Conservation (phyloP, 2,797 vertebrate species). For the Spondyliosoma cantharus region DNA sequence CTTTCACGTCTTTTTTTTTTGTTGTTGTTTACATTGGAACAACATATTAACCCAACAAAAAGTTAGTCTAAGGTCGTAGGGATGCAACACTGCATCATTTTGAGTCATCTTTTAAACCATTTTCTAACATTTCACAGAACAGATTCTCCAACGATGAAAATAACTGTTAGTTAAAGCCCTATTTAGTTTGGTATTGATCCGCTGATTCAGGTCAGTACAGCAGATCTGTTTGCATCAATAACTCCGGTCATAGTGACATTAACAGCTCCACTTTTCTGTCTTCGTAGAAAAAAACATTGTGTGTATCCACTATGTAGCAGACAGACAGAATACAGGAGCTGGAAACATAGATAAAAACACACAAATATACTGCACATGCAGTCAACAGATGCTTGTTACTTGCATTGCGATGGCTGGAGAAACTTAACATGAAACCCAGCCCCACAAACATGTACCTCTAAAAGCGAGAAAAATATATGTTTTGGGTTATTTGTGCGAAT, state of each 20-base stretch:
- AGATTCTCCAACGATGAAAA: no score
- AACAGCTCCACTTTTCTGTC: neutral
- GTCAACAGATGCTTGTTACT: neutral
- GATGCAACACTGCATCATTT: no score
- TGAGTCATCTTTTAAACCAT: no score
- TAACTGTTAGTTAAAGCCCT: neutral
- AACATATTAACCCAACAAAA: no score
- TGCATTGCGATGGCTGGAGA: neutral
- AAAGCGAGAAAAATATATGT: neutral
- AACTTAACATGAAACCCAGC: neutral
- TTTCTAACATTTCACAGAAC: no score
- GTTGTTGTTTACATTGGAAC: no score
- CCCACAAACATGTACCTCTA: neutral
- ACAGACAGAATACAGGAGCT: neutral
- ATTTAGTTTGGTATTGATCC: constrained; percentile 21
- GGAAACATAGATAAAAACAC: neutral
- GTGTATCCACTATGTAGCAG: neutral
- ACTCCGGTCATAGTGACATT: constrained; percentile 1
- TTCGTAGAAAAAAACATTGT: neutral
- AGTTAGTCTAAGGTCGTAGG: no score
- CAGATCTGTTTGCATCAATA: neutral
- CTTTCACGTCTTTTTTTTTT: no score
- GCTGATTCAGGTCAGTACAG: neutral
- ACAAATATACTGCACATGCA: neutral
- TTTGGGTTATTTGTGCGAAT: neutral